A percentile compares a stretch with the other conserved stretches of the same genome.
Evolutionary conservation across 37 sponge, comb jelly and placozoan genomes (phyloP).

Genomic region (Beroe forskalii): DNA sequence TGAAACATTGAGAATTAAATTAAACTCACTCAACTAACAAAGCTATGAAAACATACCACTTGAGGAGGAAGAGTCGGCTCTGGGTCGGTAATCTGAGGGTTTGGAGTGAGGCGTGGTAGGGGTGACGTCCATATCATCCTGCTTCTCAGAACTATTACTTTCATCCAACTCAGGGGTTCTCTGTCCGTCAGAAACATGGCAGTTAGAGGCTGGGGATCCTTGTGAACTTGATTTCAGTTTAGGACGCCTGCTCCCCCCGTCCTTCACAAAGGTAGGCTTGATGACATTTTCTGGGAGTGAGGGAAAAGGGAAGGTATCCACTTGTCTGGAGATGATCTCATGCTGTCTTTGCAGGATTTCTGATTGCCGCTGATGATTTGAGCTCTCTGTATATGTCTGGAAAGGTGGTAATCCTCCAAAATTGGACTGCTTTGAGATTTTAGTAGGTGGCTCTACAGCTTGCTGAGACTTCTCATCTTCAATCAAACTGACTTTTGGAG

Average conservation of each 20-base stretch:
- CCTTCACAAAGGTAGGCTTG: slow-evolving; percentile 57
- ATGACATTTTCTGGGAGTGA: slow-evolving; percentile 40
- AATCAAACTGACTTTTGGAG: background rate
- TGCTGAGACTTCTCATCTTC: slow-evolving; percentile 10
- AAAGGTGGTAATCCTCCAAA: slow-evolving; percentile 18
- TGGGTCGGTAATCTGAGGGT: background rate
- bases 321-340: slow-evolving; percentile 28
- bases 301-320: slow-evolving; percentile 54
- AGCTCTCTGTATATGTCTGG: background rate
- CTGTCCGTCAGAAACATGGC: slow-evolving; percentile 3
- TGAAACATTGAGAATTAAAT: too few relatives aligned
- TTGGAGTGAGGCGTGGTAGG: background rate
- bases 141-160: slow-evolving; percentile 10
- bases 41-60: too few relatives aligned
- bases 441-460: background rate
- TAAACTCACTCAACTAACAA: too few relatives aligned
- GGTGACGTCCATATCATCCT: slow-evolving; percentile 26
- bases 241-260: background rate
- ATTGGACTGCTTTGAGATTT: background rate
- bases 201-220: slow-evolving; percentile 51
- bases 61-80: slow-evolving; percentile 13
- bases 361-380: slow-evolving; percentile 23
- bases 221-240: slow-evolving; percentile 40
- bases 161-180: slow-evolving; percentile 42
- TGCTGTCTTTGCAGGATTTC: slow-evolving; percentile 54